Evolutionary conservation across 2,113 vertebrate genomes (phyloP).

Genomic region (Phalacrocorax pelagicus): DNA sequence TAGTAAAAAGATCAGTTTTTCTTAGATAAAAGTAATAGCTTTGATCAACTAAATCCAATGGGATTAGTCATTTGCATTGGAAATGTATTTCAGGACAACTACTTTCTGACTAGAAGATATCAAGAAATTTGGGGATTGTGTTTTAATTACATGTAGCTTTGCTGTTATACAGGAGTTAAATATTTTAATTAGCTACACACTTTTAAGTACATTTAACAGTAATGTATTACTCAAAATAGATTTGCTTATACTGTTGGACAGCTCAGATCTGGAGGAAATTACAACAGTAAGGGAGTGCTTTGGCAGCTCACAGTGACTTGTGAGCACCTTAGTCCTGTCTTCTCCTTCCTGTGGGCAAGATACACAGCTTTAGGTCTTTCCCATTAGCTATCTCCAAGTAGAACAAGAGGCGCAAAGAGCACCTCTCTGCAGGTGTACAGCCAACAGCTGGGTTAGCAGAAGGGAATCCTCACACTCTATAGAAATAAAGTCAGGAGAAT

Average conservation of each 20-base stretch:
- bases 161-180: neutral
- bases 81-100: neutral
- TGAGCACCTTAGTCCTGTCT: neutral
- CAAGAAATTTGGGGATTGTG: neutral
- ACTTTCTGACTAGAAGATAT: neutral
- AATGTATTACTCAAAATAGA: neutral
- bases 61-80: neutral
- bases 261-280: neutral
- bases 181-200: neutral
- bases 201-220: neutral
- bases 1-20: neutral
- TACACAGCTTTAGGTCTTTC: neutral
- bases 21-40: neutral
- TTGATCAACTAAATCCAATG: neutral
- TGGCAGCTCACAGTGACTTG: neutral
- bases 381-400: neutral
- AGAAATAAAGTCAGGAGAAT: neutral
- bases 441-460: neutral
- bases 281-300: neutral
- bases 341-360: accelerated
- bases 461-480: neutral
- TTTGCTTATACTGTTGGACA: neutral
- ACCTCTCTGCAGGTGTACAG: neutral
- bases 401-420: neutral
- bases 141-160: neutral